phyloP scores from a whole-genome alignment of 2,888 invertebrate genomes.

The Pseudococcus longispinus region DNA sequence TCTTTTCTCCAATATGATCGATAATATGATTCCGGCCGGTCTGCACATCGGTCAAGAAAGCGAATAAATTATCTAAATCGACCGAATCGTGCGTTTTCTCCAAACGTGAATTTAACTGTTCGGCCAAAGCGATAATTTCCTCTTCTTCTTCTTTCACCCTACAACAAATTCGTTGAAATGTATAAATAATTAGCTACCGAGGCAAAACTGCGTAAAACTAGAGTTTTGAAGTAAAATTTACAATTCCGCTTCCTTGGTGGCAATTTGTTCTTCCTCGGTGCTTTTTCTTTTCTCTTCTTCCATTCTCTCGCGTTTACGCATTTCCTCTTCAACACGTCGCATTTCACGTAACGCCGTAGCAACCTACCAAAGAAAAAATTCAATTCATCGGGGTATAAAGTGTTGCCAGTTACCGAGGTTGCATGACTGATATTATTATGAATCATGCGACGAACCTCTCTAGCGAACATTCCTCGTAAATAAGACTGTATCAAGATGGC shows the following conservation, averaged over 20 bases:
- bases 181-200: background rate
- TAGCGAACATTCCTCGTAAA: constrained; percentile 85
- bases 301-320: constrained; percentile 77
- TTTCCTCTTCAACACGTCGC: constrained; percentile 84
- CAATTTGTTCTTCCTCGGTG: constrained; percentile 43
- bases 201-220: background rate
- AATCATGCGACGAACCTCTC: constrained; percentile 71
- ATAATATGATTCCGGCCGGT: constrained; percentile 72
- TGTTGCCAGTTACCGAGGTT: background rate
- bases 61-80: constrained; percentile 87
- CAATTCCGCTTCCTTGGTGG: constrained; percentile 19
- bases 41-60: constrained; percentile 83
- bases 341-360: constrained; percentile 86
- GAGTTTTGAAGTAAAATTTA: constrained; percentile 21
- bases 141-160: constrained; percentile 69
- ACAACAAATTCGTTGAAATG: background rate
- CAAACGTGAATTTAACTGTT: constrained; percentile 73
- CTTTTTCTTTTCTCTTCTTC: constrained; percentile 69
- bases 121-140: constrained; percentile 75
- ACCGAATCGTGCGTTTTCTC: constrained; percentile 71
- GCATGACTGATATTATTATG: background rate
- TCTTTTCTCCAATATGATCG: constrained; percentile 83
- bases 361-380: constrained; percentile 63
- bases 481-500: constrained; percentile 86
- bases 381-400: background rate